Evolutionary conservation across 2,797 vertebrate species (phyloP), one percentile per base, ranked within the genome.

Genomic region (Delichon dasypus): DNA sequence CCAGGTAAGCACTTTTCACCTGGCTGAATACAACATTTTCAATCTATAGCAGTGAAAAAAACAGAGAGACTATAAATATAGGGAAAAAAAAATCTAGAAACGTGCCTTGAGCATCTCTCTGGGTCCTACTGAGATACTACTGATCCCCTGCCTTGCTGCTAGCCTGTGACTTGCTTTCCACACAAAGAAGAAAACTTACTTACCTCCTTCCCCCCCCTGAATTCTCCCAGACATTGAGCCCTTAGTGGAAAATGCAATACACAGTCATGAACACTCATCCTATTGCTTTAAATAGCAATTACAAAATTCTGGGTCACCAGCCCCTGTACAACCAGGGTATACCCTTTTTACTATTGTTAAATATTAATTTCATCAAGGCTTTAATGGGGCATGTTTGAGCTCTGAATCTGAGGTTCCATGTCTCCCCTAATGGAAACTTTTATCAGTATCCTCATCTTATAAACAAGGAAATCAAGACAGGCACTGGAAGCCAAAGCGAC

Each of bases 31-130:
- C 10, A 60, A 17, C 2, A 23, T 23, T 79, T 82, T 42, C 54
- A 36, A 45, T 18, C 47, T 32, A 38, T 0, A 48, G 42, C 58
- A 50, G 13, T 44, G 26, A 60, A 78, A 87, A 80, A 77, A 15
- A 0, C 15, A 26, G 36, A 17, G n/a, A 21, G 4, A 72, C 16
- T 13, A 57, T 1, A 89, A 12, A 45, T 23, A 36, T 0, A 60
- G 34, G 19, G 5, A 16, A 68, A 53, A 75, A 26, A 61, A 79
- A 48, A 3, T 22, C 47, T 5, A 67, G 32, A 79, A 60, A 66
- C 0, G 0, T 1, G 0, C 18, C 42, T 70, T 64, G 9, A 93
- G 60, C 50, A 80, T 25, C 38, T 40, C 27, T 45, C 29, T 34
- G 13, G 30, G 45, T 20, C 10, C 9, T 42, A 58, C 10, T 42